Base-by-base conservation (phyloP, 2,888 invertebrate genomes). In the Pachydiplax longipennis region DNA sequence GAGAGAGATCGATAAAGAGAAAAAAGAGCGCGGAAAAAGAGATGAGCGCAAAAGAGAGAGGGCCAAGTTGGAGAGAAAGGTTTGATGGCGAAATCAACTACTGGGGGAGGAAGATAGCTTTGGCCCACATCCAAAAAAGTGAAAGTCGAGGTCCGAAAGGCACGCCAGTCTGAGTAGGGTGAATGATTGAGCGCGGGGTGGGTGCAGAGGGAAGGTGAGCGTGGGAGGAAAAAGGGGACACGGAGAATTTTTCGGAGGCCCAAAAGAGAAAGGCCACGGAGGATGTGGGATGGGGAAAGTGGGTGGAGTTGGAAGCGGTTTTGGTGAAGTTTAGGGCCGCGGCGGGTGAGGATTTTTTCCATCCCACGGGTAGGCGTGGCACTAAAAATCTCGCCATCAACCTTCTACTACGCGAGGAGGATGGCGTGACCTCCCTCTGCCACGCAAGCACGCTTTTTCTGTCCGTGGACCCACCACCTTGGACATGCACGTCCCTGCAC, bases 61-160 rank as follows among this genome's bases (percentile, higher is more conserved):
- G 65, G 65, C 25, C 25, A 31, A 31, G 73, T 12, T 13, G 73
- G 31, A 73, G 73, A 73, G 73, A 73, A 73, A 73, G 73, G 73
- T 73, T 31, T 73, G 73, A 73, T 73, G 73, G 73, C 31, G 73
- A 73, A 73, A 73, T 73, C 73, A 31, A 73, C 25, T 73, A 13
- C 65, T 65, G 73, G 73, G 73, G 73, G 73, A 25, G 73, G 73
- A 25, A 31, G 73, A 73, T 73, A 73, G 73, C 73, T 81, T 83
- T 83, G 83, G 83, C 83, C 83, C 83, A 83, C 58, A 58, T 83
- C 83, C 83, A 83, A 83, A 83, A 83, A 83, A 83, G 83, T 83
- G 83, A 83, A 83, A 83, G 83, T 58, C 53, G 83, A 58, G 83
- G 35, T 22, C 6, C 35, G 35, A 58, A 48, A 53, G 48, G 82